Evolutionary conservation across 2,113 vertebrate species (phyloP), one percentile per base, ranked within the genome.

Genomic region (Engraulis encrasicolus): DNA sequence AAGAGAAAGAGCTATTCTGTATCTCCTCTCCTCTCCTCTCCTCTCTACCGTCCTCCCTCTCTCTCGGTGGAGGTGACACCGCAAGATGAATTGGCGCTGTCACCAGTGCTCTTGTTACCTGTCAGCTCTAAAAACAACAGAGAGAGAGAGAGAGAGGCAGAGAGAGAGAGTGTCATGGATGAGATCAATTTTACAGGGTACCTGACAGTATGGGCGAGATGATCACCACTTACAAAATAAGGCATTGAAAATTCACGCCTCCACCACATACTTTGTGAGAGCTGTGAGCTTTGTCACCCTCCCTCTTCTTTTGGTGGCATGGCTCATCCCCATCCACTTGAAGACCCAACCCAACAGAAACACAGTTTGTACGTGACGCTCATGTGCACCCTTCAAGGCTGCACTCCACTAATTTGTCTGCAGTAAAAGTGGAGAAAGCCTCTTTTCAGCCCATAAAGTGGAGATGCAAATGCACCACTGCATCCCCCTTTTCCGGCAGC

Each of bases 71-170:
- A 66, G 58, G 91, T 92, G 91, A 92, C 91, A 91, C 85, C 78
- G 80, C 82, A 87, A 92, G 93, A 93, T 92, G 91, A 93, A 94
- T 93, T 91, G 92, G 91, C 18, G 86, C 88, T 94, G 93, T 94
- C 93, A 91, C 87, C 0, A 50, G 86, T 89, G 92, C 90, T 91
- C 93, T 93, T 94, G 93, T 94, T 92, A 89, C 90, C 93, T 93
- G 92, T 94, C 93, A 93, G 90, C 91, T 92, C 92, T 91, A 88
- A 91, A 93, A 94, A 90, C 92, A 92, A 93, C 92, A 90, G 82
- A 89, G n/a, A 66, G 58, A 66, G 6, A 66, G 23, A 66, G 58
- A 66, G 23, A 66, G 58, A 31, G 23, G 27, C 0, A 27, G 49
- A n/a, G n/a, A n/a, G n/a, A n/a, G n/a, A n/a, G n/a, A n/a, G n/a